phyloP scores from a whole-genome alignment of 2,113 vertebrate genomes.

The Calyptomena viridis region DNA sequence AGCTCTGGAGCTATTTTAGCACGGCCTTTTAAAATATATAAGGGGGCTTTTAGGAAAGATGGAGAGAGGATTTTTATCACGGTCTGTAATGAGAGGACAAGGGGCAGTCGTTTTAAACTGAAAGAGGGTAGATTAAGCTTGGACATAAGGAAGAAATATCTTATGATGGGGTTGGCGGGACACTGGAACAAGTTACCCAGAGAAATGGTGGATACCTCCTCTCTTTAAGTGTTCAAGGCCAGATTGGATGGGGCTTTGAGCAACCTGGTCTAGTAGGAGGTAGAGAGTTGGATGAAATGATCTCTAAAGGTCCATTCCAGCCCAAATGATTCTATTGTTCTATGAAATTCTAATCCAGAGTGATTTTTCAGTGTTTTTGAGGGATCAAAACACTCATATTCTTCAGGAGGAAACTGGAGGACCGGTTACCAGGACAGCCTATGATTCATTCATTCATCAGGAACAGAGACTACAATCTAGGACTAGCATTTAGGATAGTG shows the following conservation, averaged over 20 bases:
- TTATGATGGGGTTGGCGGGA: too few species aligned
- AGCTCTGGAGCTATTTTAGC: not conserved
- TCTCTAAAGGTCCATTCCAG: not conserved
- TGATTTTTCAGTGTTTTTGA: not conserved
- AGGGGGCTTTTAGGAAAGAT: not conserved
- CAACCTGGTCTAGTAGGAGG: not conserved
- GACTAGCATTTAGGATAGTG: not conserved
- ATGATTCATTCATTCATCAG: not conserved
- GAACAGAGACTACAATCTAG: not conserved
- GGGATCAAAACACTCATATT: not conserved
- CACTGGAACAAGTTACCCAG: not conserved
- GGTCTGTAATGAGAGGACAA: not conserved
- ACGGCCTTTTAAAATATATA: not conserved
- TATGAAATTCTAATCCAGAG: not conserved
- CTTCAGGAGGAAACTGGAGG: not conserved
- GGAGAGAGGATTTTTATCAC: not conserved
- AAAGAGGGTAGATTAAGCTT: not conserved
- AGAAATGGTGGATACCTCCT: not conserved
- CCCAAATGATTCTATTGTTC: not conserved
- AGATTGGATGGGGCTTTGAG: not conserved
- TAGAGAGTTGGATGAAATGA: not conserved
- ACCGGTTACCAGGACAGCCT: not conserved
- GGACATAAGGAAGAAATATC: not conserved
- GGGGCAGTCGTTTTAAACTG: not conserved
- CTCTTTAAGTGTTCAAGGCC: not conserved